Conservation (phyloP, 2,888 invertebrate genomes). For the Mesoligia furuncula region DNA sequence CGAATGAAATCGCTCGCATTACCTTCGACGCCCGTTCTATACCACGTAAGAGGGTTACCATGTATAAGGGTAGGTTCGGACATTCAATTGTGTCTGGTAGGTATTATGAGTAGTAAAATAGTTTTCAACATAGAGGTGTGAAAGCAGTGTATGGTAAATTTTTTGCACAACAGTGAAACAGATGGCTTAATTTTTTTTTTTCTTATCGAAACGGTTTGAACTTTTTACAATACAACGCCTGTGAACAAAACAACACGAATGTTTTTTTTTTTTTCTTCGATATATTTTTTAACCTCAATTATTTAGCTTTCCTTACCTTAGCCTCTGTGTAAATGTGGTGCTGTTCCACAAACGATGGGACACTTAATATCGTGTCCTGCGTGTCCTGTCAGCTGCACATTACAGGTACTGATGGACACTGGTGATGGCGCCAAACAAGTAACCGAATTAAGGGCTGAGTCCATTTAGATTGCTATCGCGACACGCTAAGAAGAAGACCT, state of each 20-base stretch:
- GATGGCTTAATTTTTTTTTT: background rate
- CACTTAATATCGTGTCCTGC: too few species aligned
- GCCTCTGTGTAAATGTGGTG: too few species aligned
- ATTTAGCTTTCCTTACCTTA: background rate
- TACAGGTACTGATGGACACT: too few species aligned
- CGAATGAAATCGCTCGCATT: conserved; percentile 67
- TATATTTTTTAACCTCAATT: background rate
- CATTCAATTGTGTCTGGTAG: conserved; percentile 22
- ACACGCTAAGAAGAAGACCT: too few species aligned
- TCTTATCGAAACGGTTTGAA: background rate
- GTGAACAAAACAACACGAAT: background rate
- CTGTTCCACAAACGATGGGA: too few species aligned
- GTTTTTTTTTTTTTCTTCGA: background rate
- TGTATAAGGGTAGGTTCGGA: conserved; percentile 25
- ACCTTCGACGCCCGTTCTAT: conserved; percentile 61
- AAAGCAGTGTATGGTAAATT: background rate
- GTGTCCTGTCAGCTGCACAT: too few species aligned
- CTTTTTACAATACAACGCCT: background rate
- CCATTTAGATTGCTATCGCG: too few species aligned
- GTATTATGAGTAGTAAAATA: conserved; percentile 24
- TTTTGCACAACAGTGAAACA: background rate
- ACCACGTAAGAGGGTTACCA: conserved; percentile 57
- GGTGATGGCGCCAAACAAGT: too few species aligned
- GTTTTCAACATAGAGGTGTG: background rate
- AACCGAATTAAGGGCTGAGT: too few species aligned